Base-by-base conservation (phyloP, 2,797 vertebrate genomes). In the Crax fasciolata region DNA sequence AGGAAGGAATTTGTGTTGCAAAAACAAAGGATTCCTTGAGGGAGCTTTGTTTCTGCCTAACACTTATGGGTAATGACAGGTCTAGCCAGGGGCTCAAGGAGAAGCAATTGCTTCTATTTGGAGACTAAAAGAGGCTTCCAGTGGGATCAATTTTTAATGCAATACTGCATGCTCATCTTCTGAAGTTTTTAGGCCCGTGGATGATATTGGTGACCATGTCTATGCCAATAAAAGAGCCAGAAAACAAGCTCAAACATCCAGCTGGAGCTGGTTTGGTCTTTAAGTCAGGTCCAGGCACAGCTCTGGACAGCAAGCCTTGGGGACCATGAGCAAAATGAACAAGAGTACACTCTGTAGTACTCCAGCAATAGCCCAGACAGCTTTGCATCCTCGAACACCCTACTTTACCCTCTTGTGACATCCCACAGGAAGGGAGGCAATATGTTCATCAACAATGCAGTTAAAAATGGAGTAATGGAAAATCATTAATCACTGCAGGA, bases 401-500 rank as follows among this genome's bases (percentile, higher is more conserved):
- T 70, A 8, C 12, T 70, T 68, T 81, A 51, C 30, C 41, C 28
- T 75, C 19, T 25, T 44, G 8, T 35, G 58, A 48, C 27, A 58
- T 10, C 32, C 24, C 13, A 41, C 30, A 58, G 8, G 6, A 75
- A 48, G 5, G 15, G 4, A 85, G 76, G 19, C 6, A 62, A 30
- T 20, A 3, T 3, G 4, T n/a, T 54, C 6, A 1, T 14, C 27
- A 52, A 4, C 2, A 9, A 18, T 2, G 2, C 11, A 32, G 79
- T 68, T 81, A 12, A 41, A 93, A 80, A n/a, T 2, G 24, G 24
- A 89, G 15, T n/a, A 13, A 13, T n/a, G 70, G 77, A 13, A 82
- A 61, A 23, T 17, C 70, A 51, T 91, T 41, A 76, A 88, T 90
- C 67, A n/a, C 27, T 2, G 2, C 4, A 38, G 41, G 77, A 28